Evolutionary conservation across 2,113 vertebrate species (phyloP).

Genomic region (Cyrtonyx montezumae): DNA sequence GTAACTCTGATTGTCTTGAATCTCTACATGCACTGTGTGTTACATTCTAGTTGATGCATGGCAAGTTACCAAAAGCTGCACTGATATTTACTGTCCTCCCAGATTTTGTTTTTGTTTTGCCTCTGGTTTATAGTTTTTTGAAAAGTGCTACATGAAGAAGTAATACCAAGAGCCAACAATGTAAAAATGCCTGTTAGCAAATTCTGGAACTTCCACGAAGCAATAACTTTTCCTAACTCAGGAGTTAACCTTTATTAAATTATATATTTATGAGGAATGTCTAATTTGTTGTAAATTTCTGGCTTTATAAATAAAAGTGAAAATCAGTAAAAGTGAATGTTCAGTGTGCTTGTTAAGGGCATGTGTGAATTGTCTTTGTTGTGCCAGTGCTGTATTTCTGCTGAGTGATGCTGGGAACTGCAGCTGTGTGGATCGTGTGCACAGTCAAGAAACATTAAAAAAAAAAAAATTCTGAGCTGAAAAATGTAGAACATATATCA

Average conservation of each 20-base stretch:
- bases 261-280: constrained; percentile 1
- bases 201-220: constrained; percentile 9
- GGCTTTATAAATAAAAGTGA: constrained; percentile 61
- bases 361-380: background rate
- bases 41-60: constrained; percentile 33
- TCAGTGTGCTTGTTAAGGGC: constrained; percentile 16
- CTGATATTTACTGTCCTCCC: background rate
- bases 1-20: background rate
- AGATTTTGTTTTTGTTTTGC: background rate
- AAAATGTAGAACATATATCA: background rate
- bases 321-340: constrained; percentile 22
- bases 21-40: background rate
- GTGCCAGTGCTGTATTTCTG: background rate
- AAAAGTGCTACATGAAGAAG: background rate
- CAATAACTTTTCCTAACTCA: constrained; percentile 47
- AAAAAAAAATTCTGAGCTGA: background rate
- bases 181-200: background rate
- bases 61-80: constrained; percentile 23
- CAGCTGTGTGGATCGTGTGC: background rate
- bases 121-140: constrained; percentile 20
- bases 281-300: constrained; percentile 47
- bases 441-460: background rate
- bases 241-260: constrained; percentile 38
- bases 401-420: background rate
- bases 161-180: background rate